These are phyloP conservation scores for Pteromalus puparum DNA, from an alignment of 1,140 invertebrate genomes.

Conservation along the genomic window DNA sequence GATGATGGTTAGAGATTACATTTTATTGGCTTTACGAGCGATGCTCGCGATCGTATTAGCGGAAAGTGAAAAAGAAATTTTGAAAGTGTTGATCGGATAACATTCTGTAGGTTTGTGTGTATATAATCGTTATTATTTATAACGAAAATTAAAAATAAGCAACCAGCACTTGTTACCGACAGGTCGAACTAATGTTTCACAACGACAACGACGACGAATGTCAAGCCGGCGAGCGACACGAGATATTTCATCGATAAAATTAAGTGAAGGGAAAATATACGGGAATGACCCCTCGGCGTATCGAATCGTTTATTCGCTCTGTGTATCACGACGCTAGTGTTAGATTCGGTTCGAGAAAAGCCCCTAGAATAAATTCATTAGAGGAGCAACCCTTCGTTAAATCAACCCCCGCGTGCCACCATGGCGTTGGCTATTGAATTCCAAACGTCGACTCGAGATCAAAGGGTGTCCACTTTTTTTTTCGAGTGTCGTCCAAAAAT, in stretches of 20 bases:
- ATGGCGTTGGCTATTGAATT: conserved; percentile 64
- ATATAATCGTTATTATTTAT: too few species aligned
- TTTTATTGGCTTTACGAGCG: too few species aligned
- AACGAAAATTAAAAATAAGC: background rate
- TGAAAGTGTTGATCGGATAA: too few species aligned
- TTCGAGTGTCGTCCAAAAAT: background rate
- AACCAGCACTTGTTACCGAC: background rate
- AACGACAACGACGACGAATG: background rate
- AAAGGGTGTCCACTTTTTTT: conserved; percentile 46
- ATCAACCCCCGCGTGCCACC: conserved; percentile 34
- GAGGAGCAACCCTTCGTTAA: conserved; percentile 68
- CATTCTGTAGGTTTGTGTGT: too few species aligned
- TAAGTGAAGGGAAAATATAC: conserved; percentile 3
- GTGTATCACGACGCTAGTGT: background rate
- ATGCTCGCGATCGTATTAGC: too few species aligned
- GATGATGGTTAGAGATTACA: too few species aligned
- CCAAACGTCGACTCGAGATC: conserved; percentile 56
- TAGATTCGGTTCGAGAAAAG: background rate
- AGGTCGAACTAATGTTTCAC: background rate
- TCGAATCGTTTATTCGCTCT: conserved; percentile 22
- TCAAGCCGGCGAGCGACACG: background rate
- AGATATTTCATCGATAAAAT: conserved; percentile 14
- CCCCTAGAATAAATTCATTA: conserved; percentile 68
- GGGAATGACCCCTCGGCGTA: background rate
- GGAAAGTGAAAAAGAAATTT: too few species aligned